Evolutionary conservation across 2,888 invertebrate species (phyloP), one percentile per base, ranked within the genome.

Genomic region (Globia sparganii): DNA sequence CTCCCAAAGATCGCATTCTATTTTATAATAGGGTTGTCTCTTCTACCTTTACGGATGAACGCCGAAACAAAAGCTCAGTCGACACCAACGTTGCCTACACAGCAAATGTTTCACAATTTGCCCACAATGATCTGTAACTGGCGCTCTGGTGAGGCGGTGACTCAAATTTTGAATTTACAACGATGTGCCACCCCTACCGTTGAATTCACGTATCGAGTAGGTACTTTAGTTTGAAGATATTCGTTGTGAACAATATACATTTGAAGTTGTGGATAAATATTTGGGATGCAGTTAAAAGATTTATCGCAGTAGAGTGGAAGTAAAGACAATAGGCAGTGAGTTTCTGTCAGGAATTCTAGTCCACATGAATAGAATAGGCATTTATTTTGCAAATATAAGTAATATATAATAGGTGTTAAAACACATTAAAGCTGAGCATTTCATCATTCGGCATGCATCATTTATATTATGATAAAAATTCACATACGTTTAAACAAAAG

Each of bases 61-160:
- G 28, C 40, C 5, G 18, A 67, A 72, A 81, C 83, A 75, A 86
- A 71, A 66, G 69, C 61, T 65, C 46, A 72, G 72, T 59, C 34
- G 46, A 62, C 69, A 70, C 56, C 37, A 37, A 21, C 28, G 70
- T 62, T 49, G 78, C 49, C 59, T 31, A 85, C 70, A 56, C 70
- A 70, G 78, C 84, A 67, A 86, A 75, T 84, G 72, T 80, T 86
- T 81, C 88, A 81, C 77, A 84, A 86, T 86, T 82, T 78, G 79
- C 77, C 77, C 43, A 84, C 76, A 82, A 46, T 61, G 61, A 43
- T 18, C 59, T 72, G 62, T 59, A 65, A 72, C 71, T 64, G 71
- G 76, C 72, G 72, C 13, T 69, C 81, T 71, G 6, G 40, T 11
- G 43, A 13, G 34, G 58, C 25, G 40, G 40, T 34, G 34, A 15